phyloP scores from a whole-genome alignment of 1,140 invertebrate genomes.

The Notospermus geniculatus region DNA sequence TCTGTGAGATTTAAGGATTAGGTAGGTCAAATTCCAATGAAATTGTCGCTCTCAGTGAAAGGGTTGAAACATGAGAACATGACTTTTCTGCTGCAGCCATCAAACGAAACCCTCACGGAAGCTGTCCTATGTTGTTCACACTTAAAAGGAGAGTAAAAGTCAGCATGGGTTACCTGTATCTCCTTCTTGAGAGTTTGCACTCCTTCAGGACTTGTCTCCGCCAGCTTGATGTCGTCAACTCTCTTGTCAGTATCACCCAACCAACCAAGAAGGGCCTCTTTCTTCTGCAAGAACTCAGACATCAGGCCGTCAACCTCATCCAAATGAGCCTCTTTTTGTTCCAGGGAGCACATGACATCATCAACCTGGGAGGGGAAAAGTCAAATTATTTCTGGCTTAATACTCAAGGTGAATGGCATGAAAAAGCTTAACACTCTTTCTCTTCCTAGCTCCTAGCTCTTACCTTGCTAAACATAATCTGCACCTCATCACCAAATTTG shows the following conservation, averaged over 20 bases:
- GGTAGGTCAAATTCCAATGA: too few species aligned
- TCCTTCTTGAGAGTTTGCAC: constrained; percentile 23
- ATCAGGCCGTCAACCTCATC: constrained; percentile 39
- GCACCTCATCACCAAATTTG: constrained; percentile 45
- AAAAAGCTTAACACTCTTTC: too few species aligned
- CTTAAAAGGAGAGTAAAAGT: too few species aligned
- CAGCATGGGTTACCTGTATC: too few species aligned
- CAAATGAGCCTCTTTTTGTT: constrained; percentile 41
- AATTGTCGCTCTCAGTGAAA: too few species aligned
- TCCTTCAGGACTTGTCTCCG: constrained; percentile 36
- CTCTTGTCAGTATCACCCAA: constrained; percentile 33
- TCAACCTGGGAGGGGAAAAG: background rate
- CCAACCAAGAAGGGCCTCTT: constrained; percentile 32
- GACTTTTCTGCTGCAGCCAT: too few species aligned
- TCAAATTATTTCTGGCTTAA: too few species aligned
- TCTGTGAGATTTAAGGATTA: too few species aligned
- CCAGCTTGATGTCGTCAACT: constrained; percentile 25
- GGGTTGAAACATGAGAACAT: too few species aligned
- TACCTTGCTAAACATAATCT: constrained; percentile 36
- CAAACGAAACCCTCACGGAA: too few species aligned
- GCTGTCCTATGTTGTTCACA: too few species aligned
- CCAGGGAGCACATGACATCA: background rate
- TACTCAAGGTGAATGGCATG: too few species aligned
- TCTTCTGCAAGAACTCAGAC: constrained; percentile 36
- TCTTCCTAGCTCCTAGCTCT: constrained; percentile 26